Base-by-base conservation (phyloP, 2,113 vertebrate species). In the Erinaceus europaeus region DNA sequence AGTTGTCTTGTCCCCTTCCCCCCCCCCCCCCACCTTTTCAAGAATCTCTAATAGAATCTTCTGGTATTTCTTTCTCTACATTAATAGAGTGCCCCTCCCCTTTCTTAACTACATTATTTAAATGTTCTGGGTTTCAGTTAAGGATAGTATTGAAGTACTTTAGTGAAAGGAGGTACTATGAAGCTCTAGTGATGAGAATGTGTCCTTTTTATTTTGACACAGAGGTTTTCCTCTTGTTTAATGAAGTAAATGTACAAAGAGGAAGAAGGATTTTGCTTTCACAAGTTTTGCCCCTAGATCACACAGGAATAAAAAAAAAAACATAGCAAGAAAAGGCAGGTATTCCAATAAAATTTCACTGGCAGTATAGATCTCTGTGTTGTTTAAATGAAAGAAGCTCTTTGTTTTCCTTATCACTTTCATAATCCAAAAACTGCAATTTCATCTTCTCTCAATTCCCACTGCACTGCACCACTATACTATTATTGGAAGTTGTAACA, bases 401-500 rank as follows among this genome's bases (percentile, higher is more conserved):
- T 65, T 62, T 77, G 55, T 64, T 74, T 48, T 71, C 38, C 69
- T 93, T 88, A 90, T 69, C 90, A 27, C 20, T 55, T 76, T 32
- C 27, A 36, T 74, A 52, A 68, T 82, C 74, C 65, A 65, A 36
- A 57, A 80, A 29, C 42, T n/a, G 72, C 87, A 78, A 87, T 86
- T 64, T 89, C 81, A 90, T 80, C 88, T 55, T 68, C 59, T 32
- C 29, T 76, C 57, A 79, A 72, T 67, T 83, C 88, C 86, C 91
- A 61, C 1, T 17, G 46, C 91, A 61, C 1, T 17, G 46, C 32
- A 48, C 44, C 46, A 21, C 34, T 83, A 32, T 10, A 23, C 68
- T 17, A 25, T 40, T 69, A 85, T 78, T 65, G 86, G 85, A 95
- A 88, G 91, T 6, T 48, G 71, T 86, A 88, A 92, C 83, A 88